Percentiles rank a stretch among this genome's conserved stretches.
Evolutionary conservation across 1,140 invertebrate genomes (phyloP).

Genomic region (Pemphigus obesinymphae): DNA sequence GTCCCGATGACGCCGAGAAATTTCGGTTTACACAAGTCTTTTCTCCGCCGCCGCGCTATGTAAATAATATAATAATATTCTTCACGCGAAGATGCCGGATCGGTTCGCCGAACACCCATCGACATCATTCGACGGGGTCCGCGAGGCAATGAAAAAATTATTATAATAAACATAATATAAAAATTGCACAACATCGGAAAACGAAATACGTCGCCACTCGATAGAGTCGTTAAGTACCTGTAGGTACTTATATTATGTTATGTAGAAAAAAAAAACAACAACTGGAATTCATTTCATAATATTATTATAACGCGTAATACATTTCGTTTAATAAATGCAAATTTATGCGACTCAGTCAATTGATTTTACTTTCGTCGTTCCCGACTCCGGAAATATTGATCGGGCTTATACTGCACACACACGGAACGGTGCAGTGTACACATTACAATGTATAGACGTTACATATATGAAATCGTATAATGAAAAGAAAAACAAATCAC

Average conservation of each 20-base stretch:
- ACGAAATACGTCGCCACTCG: background rate
- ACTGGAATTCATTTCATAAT: background rate
- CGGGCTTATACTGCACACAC: background rate
- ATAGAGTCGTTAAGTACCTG: no score
- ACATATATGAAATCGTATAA: background rate
- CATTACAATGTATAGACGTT: background rate
- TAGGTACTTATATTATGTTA: no score
- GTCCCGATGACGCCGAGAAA: background rate
- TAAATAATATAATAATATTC: background rate
- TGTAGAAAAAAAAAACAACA: background rate
- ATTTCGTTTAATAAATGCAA: slow-evolving; percentile 3
- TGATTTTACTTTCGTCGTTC: slow-evolving; percentile 4
- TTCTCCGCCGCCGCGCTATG: background rate
- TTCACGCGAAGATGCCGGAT: background rate
- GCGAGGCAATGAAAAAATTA: background rate
- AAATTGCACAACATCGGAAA: background rate
- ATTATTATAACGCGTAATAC: background rate
- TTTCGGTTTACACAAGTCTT: no score
- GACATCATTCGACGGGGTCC: background rate
- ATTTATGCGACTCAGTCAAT: background rate
- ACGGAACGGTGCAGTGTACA: background rate
- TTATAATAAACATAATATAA: background rate
- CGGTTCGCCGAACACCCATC: background rate
- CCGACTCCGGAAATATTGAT: background rate
- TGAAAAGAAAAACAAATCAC: background rate